Evolutionary conservation across 2,888 invertebrate genomes (phyloP), one percentile per base, ranked within the genome.

Genomic region (Agonopterix alstromeriana): DNA sequence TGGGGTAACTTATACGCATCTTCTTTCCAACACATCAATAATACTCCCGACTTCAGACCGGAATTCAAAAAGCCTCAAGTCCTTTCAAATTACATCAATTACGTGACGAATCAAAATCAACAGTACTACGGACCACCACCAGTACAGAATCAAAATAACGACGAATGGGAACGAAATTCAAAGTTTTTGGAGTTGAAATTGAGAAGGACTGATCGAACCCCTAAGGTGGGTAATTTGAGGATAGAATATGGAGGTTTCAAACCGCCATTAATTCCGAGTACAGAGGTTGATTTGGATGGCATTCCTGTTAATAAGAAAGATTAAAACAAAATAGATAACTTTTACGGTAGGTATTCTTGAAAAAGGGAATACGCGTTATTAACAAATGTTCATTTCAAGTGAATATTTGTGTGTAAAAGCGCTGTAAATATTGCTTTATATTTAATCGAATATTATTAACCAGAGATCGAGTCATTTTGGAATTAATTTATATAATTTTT

Each of bases 171-270:
- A 45, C 69, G 66, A 36, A 70, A 70, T 44, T 67, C 62, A 3
- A 61, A 69, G 48, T 62, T 80, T 0, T 80, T 89, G 0, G 90
- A 90, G 12, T 77, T 88, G 35, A 89, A 90, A 47, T 67, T 88
- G 27, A 78, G 90, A 48, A 84, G 90, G 43, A 70, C 91, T 14
- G 93, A 92, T 11, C 89, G 92, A 49, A 92, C 91, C 54, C 79
- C 83, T 0, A 83, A 77, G 52, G 54, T 80, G 0, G 67, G 67
- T 0, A 78, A 76, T 36, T 82, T 95, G 0, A 92, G 93, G 61
- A 90, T 96, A 65, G 96, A 96, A 57, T 96, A 96, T 60, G 93
- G 93, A 2, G 93, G 95, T 0, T 96, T 96, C 59, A 94, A 93
- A 63, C 95, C 96, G 0, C 96, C 95, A 0, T 73, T 96, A 60